Base-by-base conservation (phyloP, 2,888 invertebrate genomes). In the Epirrita christyi region DNA sequence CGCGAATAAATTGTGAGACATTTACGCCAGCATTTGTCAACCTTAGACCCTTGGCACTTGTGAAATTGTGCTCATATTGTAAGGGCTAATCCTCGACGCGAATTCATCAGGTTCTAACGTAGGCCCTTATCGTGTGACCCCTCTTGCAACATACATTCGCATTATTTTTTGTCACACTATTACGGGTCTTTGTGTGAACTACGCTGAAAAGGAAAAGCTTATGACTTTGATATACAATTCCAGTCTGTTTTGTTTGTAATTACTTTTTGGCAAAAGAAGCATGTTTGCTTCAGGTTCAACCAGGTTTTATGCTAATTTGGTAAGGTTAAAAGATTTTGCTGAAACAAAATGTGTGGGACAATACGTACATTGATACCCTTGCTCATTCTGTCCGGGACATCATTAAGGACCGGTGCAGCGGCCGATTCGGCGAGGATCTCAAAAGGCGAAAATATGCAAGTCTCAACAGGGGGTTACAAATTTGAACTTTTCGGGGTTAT, bases 31-130 rank as follows among this genome's bases (percentile, higher is more conserved):
- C 78, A 86, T 88, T 87, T 85, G 85, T 88, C 86, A 87, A 81
- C 74, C 73, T 75, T 73, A 78, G 76, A 81, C 85, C 81, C 85
- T 78, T 81, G 80, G 78, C 81, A 75, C 78, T 79, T 82, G 86
- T 82, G 86, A 85, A 89, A 89, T 86, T 84, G 86, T 86, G 81
- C 88, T 90, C 88, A 88, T 88, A 88, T 88, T 86, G 88, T 88
- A 88, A 83, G 83, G 89, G 85, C 88, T 90, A 88, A 90, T 89
- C 89, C 88, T 80, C 80, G 68, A 69, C 73, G 76, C 71, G 80
- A 82, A 88, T 88, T 89, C 88, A 86, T 89, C 88, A 86, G 83
- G 76, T 85, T 79, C 80, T 78, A 82, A 79, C 78, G 78, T 70
- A 58, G 68, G 72, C 77, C 80, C 80, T 84, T 87, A 88, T 86